Evolutionary conservation across 92 coral and sea anemone genomes (phyloP), one percentile per base, ranked within the genome.

Genomic region (Hydrozoanthus gracilis): DNA sequence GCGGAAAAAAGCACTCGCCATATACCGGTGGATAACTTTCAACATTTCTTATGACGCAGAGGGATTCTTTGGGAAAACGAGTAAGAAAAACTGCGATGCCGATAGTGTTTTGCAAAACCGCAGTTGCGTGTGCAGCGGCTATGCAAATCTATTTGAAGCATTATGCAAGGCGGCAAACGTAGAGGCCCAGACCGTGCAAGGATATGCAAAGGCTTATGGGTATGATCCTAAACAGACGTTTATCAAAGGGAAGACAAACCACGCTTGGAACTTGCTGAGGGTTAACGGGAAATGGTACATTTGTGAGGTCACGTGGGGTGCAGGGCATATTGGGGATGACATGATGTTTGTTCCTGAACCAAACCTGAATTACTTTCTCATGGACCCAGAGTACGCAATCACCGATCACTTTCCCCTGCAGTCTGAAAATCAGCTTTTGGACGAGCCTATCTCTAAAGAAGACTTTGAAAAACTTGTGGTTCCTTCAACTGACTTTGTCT

Each of bases 281-380:
- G 91, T 91, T 0, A 90, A 51, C 64, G 93, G 92, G 16, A 86
- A 90, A 54, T 95, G 98, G 95, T 92, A 49, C 79, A 82, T 95
- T 60, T 95, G 95, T 78, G 98, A 95, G 66, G 80, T 91, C 13
- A 91, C 94, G 50, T 91, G 95, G 91, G 98, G 98, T 15, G 92
- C 98, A 1, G 98, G 98, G 3, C 8, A 71, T 27, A 70, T 90
- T 51, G 95, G 93, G 15, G 90, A 93, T 44, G 98, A 95, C 52
- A 79, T 95, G 95, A 91, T 95, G 92, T 95, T 95, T 74, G 89
- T 89, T 64, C 86, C 87, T 46, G 79, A 82, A 14, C 94, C 98
- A 35, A 95, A 95, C 91, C 61, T 89, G 10, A 89, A 91, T 9
- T 86, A 84, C 11, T 95, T 95, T 55, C 93, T 95, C 90, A 88